Percentiles rank a stretch among this genome's conserved stretches.
Conservation (phyloP, 2,888 invertebrate species). For the Microchrysa polita region DNA sequence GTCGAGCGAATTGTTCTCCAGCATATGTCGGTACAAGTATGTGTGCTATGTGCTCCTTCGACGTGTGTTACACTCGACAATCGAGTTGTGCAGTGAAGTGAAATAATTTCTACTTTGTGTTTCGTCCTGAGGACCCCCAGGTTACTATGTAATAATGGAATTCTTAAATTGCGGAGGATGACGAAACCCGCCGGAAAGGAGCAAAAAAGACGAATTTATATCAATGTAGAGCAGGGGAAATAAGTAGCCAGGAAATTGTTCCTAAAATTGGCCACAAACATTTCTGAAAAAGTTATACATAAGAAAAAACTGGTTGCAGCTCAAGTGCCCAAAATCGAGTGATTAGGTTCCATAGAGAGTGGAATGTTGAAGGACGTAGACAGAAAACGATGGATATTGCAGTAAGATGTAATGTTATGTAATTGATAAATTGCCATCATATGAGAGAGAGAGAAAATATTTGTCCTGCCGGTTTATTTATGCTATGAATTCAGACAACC, state of each 20-base stretch:
- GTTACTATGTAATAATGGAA: constrained; percentile 33
- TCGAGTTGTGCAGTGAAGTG: constrained; percentile 22
- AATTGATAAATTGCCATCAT: too few relatives aligned
- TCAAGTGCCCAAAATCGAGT: not conserved
- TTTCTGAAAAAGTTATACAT: not conserved
- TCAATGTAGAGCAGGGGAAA: constrained; percentile 7
- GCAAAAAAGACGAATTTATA: constrained; percentile 1
- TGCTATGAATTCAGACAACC: too few relatives aligned
- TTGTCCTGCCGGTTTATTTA: too few relatives aligned
- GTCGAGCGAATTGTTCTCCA: not conserved
- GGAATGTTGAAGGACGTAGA: not conserved
- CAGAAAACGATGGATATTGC: too few relatives aligned
- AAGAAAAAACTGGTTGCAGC: not conserved
- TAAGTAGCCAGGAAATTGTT: constrained; percentile 32
- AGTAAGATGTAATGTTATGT: too few relatives aligned
- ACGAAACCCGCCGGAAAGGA: too few relatives aligned
- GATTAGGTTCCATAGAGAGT: not conserved
- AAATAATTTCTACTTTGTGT: constrained; percentile 35
- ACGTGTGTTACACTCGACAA: not conserved
- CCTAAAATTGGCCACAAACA: constrained; percentile 34
- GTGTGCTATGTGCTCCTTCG: not conserved
- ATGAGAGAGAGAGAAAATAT: too few relatives aligned
- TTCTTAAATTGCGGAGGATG: constrained; percentile 4
- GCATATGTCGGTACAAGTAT: not conserved
- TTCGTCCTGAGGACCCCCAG: constrained; percentile 27